Percentiles rank a stretch among this genome's conserved stretches.
phyloP scores from a whole-genome alignment of 2,797 vertebrate species.

The Schizopygopsis malacanthus region DNA sequence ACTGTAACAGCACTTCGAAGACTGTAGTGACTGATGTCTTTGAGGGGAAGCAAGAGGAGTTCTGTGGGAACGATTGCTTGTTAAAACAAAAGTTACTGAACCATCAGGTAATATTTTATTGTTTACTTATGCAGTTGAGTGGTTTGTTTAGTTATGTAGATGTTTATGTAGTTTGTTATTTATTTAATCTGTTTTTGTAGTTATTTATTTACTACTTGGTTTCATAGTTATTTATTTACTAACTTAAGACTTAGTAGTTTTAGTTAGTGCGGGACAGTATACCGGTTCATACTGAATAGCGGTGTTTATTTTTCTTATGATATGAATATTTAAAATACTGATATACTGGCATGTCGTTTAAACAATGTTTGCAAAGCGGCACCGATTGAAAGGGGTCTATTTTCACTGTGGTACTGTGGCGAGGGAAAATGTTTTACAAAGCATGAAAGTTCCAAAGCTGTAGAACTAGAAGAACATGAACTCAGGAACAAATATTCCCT shows the following conservation, averaged over 20 bases:
- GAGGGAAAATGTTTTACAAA: too few relatives aligned
- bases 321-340: too few relatives aligned
- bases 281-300: too few relatives aligned
- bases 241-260: neutral
- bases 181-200: neutral
- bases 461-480: too few relatives aligned
- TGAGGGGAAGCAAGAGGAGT: constrained; percentile 88
- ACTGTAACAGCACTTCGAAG: constrained; percentile 88
- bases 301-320: too few relatives aligned
- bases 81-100: constrained; percentile 91
- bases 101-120: constrained; percentile 82
- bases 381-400: too few relatives aligned
- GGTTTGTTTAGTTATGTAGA: neutral
- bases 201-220: neutral
- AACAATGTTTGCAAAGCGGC: too few relatives aligned
- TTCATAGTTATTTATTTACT: neutral
- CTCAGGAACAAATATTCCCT: too few relatives aligned
- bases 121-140: neutral
- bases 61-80: constrained; percentile 94
- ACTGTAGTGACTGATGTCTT: constrained; percentile 87
- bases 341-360: too few relatives aligned
- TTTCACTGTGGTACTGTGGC: too few relatives aligned
- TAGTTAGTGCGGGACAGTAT: neutral
- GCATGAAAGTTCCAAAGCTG: too few relatives aligned
- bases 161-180: neutral